These are phyloP conservation scores for Cossypha dichroa DNA, from an alignment of 2,797 vertebrate species.

Conservation along the genomic window DNA sequence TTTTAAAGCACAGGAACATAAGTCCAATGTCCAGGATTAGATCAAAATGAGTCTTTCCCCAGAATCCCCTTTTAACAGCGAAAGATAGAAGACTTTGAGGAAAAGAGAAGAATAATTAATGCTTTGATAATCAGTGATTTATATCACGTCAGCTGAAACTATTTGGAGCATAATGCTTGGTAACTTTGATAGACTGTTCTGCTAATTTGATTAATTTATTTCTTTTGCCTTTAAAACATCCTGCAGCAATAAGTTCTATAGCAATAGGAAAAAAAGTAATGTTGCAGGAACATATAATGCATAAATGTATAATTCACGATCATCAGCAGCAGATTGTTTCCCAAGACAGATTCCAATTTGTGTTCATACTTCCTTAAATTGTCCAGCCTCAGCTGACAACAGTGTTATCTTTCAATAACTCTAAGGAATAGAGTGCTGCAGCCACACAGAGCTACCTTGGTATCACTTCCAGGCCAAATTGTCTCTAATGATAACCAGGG, in stretches of 20 bases:
- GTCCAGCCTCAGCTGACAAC: not conserved
- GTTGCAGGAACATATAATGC: not conserved
- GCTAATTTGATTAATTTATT: not conserved
- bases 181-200: not conserved
- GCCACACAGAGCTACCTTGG: not conserved
- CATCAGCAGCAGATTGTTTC: not conserved
- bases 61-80: not conserved
- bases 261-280: not conserved
- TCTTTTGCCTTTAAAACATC: not conserved
- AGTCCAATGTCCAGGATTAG: not conserved
- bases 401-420: not conserved
- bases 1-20: not conserved
- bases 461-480: not conserved
- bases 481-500: not conserved
- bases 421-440: not conserved
- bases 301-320: not conserved
- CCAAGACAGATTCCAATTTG: not conserved
- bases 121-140: not conserved
- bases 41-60: not conserved
- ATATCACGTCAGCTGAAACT: not conserved
- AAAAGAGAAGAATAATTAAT: not conserved
- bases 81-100: not conserved
- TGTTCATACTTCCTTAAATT: not conserved
- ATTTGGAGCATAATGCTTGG: not conserved
- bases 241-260: not conserved